Conservation (phyloP, 64 coral and sea anemone species). For the Cladopsammia gracilis region DNA sequence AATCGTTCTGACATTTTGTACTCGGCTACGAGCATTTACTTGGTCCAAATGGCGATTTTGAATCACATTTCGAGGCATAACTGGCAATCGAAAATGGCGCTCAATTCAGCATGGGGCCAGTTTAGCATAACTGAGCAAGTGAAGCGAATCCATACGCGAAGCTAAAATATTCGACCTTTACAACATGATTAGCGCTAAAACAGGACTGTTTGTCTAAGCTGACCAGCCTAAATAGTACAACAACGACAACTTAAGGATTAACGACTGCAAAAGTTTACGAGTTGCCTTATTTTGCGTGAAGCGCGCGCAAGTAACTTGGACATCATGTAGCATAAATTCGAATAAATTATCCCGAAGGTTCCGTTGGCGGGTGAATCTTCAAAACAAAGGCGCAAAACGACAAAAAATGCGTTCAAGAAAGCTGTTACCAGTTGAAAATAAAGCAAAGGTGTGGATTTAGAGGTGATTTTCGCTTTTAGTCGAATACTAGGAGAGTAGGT, state of each 20-base stretch:
- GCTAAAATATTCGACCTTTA: background rate
- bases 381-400: background rate
- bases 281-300: no score
- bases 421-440: background rate
- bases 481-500: background rate
- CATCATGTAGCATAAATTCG: slow-evolving; percentile 30
- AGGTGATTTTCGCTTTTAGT: background rate
- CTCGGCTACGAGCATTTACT: background rate
- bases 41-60: background rate
- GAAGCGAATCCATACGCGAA: background rate
- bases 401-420: background rate
- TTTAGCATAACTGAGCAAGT: background rate
- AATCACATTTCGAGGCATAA: background rate
- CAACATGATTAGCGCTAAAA: background rate
- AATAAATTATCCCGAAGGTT: slow-evolving; percentile 20
- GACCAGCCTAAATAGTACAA: background rate
- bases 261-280: background rate
- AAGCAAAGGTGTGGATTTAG: background rate
- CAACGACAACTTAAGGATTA: background rate
- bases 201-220: background rate
- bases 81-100: background rate
- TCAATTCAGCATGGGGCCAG: background rate
- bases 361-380: slow-evolving; percentile 6
- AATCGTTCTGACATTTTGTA: background rate
- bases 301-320: background rate